Base-by-base conservation (phyloP, 1,140 invertebrate genomes). In the Drosophila gunungcola region DNA sequence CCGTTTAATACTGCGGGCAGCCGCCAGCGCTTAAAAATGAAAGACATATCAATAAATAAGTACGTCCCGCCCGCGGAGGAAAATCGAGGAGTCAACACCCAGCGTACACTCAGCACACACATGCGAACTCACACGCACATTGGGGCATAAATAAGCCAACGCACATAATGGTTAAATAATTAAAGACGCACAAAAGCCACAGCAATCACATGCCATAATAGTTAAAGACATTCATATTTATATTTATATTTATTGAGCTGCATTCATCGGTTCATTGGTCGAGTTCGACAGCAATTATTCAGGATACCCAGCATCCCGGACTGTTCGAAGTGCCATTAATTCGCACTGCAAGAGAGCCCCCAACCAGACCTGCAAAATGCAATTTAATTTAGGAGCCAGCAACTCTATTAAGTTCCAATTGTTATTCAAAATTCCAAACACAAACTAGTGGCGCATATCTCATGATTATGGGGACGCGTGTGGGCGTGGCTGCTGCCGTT, bases 1-100 rank as follows among this genome's bases (percentile, higher is more conserved):
- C 76, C 83, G 80, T 51, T 88, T 69, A 88, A 83, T 62, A 55
- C 51, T 83, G 84, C 21, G 80, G 75, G 68, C 45, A 65, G 60
- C 67, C 53, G 70, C 48, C 27, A 34, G 42, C 27, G 63, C 56
- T 79, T 73, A 79, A 64, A 82, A 86, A 63, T 82, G 80, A 83
- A 80, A 88, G 75, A 83, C 72, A 79, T 49, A 88, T 73, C 54
- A 63, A 79, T 86, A 86, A 85, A 88, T 88, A 83, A 83, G 58
- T 42, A 52, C 27, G 73, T 29, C n/a, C 38, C n/a, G 41, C 48
- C 58, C 46, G 34, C 48, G 60, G 46, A 32, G 13, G 11, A 21
- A 25, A n/a, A 12, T 34, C 53, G 38, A 34, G 38, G 12, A 48
- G 64, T 13, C 25, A 49, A 36, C 36, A 48, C 12, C 34, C 36